Base-by-base conservation (phyloP, 2,888 invertebrate species). In the Epirrita christyi region DNA sequence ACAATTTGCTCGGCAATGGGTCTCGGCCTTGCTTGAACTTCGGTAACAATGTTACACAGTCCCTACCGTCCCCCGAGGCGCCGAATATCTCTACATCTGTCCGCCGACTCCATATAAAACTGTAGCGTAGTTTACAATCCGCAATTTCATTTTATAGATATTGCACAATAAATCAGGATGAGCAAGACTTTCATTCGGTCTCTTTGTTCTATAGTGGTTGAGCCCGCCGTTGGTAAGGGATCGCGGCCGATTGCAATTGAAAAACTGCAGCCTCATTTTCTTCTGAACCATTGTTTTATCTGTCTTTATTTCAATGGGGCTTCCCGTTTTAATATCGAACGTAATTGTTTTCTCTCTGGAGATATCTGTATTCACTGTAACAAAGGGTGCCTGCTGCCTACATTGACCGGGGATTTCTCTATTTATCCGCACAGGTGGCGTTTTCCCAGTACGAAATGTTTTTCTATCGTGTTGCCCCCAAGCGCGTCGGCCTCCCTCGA, bases 81-180 rank as follows among this genome's bases (percentile, higher is more conserved):
- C 70, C 63, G 75, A 80, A 81, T 80, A 83, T 80, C 82, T 80
- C 81, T 83, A 83, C 89, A 89, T 89, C 87, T 88, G 89, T 85
- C 80, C 79, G 75, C 73, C 72, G 75, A 82, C 73, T 80, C 79
- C 72, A 77, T 85, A 83, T 85, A 86, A 85, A 85, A 83, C 75
- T 79, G 74, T 81, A 76, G 74, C 75, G 72, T 79, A 81, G 80
- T 85, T 83, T 81, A 81, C 85, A 83, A 80, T 82, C 77, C 73
- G 76, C 82, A 85, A 81, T 87, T 83, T 77, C 75, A 78, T 85
- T 85, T 85, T 84, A 85, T 84, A 80, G 81, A 80, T 83, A 86
- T 81, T 79, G 78, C 73, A 75, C 79, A 74, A 80, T 83, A 81
- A 83, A 86, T 83, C 80, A 81, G 73, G 75, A 80, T 76, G 78